Conservation (phyloP, 35 echinoderm and acorn worm species). For the Diadema setosum region DNA sequence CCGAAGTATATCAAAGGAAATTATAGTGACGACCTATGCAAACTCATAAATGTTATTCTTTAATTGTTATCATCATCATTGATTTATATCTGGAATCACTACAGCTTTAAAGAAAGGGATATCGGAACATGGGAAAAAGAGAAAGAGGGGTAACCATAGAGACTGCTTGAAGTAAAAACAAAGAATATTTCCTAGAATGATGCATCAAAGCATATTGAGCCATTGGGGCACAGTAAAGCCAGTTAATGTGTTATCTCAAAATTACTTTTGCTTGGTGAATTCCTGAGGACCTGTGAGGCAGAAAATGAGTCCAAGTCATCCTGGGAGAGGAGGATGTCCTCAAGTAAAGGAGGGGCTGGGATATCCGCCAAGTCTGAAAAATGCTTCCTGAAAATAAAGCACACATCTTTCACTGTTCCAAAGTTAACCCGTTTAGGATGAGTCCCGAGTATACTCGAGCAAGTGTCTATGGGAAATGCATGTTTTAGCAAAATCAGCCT, state of each 20-base stretch:
- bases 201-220: background rate
- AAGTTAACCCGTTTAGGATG: no score
- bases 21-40: no score
- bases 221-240: background rate
- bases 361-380: background rate
- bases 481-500: no score
- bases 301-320: background rate
- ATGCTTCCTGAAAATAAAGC: slow-evolving; percentile 2
- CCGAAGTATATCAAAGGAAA: no score
- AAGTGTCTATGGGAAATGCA: no score
- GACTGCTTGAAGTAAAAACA: background rate
- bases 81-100: no score
- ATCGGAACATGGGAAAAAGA: background rate
- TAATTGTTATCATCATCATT: no score
- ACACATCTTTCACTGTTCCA: no score
- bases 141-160: background rate
- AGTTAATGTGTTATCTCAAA: background rate
- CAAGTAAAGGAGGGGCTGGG: slow-evolving; percentile 27
- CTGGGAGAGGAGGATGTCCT: slow-evolving; percentile 28
- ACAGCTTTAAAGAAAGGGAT: no score
- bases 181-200: background rate
- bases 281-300: background rate
- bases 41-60: no score
- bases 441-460: no score
- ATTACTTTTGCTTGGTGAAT: background rate